Conservation (phyloP, 2,888 invertebrate species). For the Sinelater perroti region DNA sequence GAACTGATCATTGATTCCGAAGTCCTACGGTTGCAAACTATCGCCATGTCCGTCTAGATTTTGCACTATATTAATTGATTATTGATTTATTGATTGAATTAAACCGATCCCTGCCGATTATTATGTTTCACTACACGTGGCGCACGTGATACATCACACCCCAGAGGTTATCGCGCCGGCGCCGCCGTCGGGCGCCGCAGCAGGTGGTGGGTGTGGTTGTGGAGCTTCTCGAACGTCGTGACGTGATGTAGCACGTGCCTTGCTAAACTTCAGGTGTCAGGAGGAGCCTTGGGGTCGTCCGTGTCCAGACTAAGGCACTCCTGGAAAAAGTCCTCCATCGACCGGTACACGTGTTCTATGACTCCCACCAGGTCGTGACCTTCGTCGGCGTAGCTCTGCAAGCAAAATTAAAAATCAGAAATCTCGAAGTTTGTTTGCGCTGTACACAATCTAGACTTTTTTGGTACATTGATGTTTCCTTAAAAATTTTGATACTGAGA, state of each 20-base stretch:
- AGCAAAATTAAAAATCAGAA: conserved; percentile 40
- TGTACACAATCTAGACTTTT: too few species aligned
- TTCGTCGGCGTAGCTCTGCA: conserved; percentile 91
- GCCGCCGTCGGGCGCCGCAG: conserved; percentile 37
- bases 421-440: not conserved
- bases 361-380: conserved; percentile 85
- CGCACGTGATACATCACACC: conserved; percentile 39
- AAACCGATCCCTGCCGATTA: conserved; percentile 41
- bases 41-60: conserved; percentile 33
- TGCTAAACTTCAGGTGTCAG: conserved; percentile 57
- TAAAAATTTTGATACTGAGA: too few species aligned
- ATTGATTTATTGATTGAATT: conserved; percentile 40
- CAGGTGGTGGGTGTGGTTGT: conserved; percentile 41
- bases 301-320: conserved; percentile 90
- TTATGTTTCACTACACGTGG: conserved; percentile 31
- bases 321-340: conserved; percentile 92
- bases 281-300: conserved; percentile 73
- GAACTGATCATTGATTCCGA: conserved; percentile 29
- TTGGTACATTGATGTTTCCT: too few species aligned
- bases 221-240: conserved; percentile 39
- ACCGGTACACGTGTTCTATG: conserved; percentile 89
- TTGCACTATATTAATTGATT: conserved; percentile 40
- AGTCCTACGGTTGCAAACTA: conserved; percentile 37
- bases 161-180: conserved; percentile 47
- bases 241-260: conserved; percentile 36